phyloP scores from a whole-genome alignment of 2,113 vertebrate species.

The Ochotona princeps region DNA sequence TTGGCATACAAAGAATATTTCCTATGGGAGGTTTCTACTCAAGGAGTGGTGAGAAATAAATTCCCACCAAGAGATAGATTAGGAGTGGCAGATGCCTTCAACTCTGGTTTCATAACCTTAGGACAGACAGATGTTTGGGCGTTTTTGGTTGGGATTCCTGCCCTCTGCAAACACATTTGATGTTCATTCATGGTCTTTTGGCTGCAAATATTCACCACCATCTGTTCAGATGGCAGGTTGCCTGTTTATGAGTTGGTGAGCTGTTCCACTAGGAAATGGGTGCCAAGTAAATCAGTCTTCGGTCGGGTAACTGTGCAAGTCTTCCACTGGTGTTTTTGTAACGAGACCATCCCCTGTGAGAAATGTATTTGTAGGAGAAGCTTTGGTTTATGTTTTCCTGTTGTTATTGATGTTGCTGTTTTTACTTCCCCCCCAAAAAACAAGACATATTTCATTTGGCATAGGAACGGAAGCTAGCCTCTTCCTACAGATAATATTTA shows the following conservation, averaged over 20 bases:
- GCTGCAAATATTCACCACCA: constrained; percentile 69
- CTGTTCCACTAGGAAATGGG: constrained; percentile 58
- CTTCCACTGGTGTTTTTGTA: neutral
- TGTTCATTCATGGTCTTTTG: constrained; percentile 79
- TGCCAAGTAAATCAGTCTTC: constrained; percentile 55
- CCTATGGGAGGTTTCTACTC: neutral
- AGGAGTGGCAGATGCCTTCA: constrained; percentile 66
- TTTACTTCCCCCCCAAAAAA: neutral
- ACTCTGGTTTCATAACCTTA: constrained; percentile 76
- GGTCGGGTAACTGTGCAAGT: neutral
- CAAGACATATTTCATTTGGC: neutral
- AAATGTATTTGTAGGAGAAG: neutral
- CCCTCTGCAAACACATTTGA: constrained; percentile 76
- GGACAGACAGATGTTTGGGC: constrained; percentile 78
- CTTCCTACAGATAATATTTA: constrained; percentile 20
- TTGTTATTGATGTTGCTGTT: neutral
- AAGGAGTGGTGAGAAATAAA: neutral
- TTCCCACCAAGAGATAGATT: constrained; percentile 53
- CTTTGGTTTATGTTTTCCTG: fast-evolving
- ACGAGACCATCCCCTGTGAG: neutral
- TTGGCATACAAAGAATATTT: neutral
- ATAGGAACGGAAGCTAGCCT: neutral
- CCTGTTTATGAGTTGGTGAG: constrained; percentile 62
- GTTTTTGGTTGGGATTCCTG: constrained; percentile 65
- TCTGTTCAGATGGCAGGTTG: constrained; percentile 81